Conservation (phyloP, 1,140 invertebrate genomes). For the Drosophila willistoni region DNA sequence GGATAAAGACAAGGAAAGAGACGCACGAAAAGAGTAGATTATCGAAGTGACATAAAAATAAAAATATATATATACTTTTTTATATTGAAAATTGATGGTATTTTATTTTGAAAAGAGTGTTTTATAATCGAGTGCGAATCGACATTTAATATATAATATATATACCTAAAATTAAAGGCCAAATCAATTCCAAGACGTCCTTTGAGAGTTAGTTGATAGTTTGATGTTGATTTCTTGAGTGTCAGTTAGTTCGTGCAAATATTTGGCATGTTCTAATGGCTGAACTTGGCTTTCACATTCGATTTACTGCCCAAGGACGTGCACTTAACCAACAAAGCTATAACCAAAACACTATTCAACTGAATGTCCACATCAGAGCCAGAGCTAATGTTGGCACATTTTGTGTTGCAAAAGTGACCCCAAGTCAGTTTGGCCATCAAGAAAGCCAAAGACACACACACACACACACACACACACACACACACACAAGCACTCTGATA, state of each 20-base stretch:
- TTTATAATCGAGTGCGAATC: too few species aligned
- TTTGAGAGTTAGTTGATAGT: too few species aligned
- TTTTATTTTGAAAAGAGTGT: not conserved
- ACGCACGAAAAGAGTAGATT: not conserved
- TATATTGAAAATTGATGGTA: not conserved
- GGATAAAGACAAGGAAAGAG: not conserved
- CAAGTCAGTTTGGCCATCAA: slow-evolving; percentile 11
- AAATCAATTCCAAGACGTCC: not conserved
- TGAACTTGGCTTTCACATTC: not conserved
- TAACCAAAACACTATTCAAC: slow-evolving; percentile 1
- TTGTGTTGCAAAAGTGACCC: slow-evolving; percentile 2
- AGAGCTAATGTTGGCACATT: slow-evolving; percentile 18
- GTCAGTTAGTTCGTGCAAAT: too few species aligned
- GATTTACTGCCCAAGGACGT: not conserved
- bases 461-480: slow-evolving; percentile 1
- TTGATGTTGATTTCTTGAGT: too few species aligned
- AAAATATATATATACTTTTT: too few species aligned
- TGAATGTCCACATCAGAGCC: not conserved
- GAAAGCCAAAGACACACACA: slow-evolving; percentile 33
- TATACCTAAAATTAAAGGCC: not conserved
- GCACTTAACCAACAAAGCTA: slow-evolving; percentile 2
- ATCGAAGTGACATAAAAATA: too few species aligned
- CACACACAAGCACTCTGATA: too few species aligned
- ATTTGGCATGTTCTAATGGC: not conserved
- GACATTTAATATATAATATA: too few species aligned